Evolutionary conservation across 23 tunicate species (phyloP), one percentile per base, ranked within the genome.

Genomic region (Phallusia fumigata): DNA sequence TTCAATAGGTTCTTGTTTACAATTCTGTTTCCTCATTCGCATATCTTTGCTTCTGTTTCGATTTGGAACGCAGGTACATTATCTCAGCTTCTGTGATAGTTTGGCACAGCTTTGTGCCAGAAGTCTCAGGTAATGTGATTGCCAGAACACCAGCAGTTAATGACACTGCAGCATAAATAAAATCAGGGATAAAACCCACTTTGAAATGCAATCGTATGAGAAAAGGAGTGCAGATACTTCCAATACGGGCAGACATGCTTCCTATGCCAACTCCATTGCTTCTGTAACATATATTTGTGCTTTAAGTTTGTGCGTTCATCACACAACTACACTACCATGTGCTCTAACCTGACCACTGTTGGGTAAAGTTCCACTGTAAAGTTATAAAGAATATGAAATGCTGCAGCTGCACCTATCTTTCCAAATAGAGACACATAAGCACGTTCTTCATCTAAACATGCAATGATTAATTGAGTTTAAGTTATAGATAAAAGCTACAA

Each of bases 261-360:
- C 88, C 88, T 12, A 84, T 75, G 0, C 88, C 88, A 76, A 84
- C 81, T 11, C 88, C 88, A 64, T 84, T 84, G 53, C 82, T 78
- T 69, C 88, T 84, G 82, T 21, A 84, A 77, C 5, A 65, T 65
- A 26, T n/a, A n/a, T n/a, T n/a, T n/a, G n/a, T n/a, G n/a, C n/a
- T n/a, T n/a, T n/a, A n/a, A n/a, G n/a, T n/a, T n/a, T n/a, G n/a
- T n/a, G n/a, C n/a, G n/a, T n/a, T n/a, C n/a, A n/a, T n/a, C n/a
- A n/a, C n/a, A n/a, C n/a, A n/a, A n/a, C n/a, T n/a, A n/a, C n/a
- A n/a, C n/a, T 74, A 19, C 44, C 33, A 19, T 11, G 10, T 11
- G 44, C 35, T 5, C 33, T 12, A 21, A 74, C 78, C 78, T 74
- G 40, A 74, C 44, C 28, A 74, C 78, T 10, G 78, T 74, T 2